A percentile compares a stretch with the other conserved stretches of the same genome.
Evolutionary conservation across 2,113 vertebrate species (phyloP).

Genomic region (Benthochromis sp.): DNA sequence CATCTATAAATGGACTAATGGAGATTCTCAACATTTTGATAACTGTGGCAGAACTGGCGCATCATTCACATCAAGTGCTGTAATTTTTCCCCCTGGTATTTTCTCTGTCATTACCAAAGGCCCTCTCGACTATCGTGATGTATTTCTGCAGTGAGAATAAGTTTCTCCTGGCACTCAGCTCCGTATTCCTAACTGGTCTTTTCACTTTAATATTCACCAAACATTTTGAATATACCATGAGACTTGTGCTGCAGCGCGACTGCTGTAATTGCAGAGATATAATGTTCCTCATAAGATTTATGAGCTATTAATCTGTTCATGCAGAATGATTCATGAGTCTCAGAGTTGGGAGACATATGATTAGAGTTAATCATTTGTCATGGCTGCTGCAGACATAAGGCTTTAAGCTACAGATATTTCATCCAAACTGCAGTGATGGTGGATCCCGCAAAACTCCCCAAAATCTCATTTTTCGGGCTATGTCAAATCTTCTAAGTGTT

Average conservation of each 20-base stretch:
- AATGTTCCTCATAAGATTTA: conserved; percentile 62
- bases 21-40: conserved; percentile 33
- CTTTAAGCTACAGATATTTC: conserved; percentile 48
- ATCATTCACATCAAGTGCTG: conserved; percentile 31
- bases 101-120: conserved; percentile 33
- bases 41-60: conserved; percentile 17
- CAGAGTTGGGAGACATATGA: conserved; percentile 60
- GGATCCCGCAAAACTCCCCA: background rate
- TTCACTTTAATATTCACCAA: conserved; percentile 58
- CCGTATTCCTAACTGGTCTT: conserved; percentile 22
- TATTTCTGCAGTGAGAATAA: background rate
- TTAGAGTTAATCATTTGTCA: conserved; percentile 61
- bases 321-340: conserved; percentile 59
- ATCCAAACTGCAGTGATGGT: conserved; percentile 23
- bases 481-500: background rate
- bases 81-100: conserved; percentile 20
- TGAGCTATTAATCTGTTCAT: conserved; percentile 64
- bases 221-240: conserved; percentile 69
- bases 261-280: conserved; percentile 60
- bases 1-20: conserved; percentile 7
- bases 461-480: background rate
- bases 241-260: conserved; percentile 34
- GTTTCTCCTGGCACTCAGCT: conserved; percentile 6
- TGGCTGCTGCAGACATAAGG: conserved; percentile 37
- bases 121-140: background rate